Evolutionary conservation across 2,113 vertebrate genomes (phyloP).

Genomic region (Mystacornis crossleyi): DNA sequence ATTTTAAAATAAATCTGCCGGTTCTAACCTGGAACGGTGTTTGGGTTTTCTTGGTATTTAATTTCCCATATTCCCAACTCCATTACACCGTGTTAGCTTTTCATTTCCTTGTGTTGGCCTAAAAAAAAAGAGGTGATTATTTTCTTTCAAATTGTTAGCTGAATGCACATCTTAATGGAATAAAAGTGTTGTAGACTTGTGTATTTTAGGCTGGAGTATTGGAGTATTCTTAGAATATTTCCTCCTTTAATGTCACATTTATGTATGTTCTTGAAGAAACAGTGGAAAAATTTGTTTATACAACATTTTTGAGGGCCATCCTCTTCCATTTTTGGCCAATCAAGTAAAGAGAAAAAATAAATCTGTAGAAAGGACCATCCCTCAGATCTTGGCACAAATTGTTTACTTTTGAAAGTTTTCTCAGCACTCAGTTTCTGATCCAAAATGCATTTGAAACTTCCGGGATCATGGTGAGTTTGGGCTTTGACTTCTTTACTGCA

Average conservation of each 20-base stretch:
- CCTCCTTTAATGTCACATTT: not conserved
- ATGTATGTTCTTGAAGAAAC: not conserved
- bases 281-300: not conserved
- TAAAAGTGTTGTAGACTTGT: not conserved
- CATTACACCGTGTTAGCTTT: not conserved
- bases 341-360: not conserved
- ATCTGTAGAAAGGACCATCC: not conserved
- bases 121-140: not conserved
- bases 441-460: not conserved
- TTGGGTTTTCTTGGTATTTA: not conserved
- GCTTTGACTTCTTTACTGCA: not conserved
- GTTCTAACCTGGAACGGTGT: not conserved
- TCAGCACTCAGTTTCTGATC: not conserved
- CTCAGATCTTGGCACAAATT: not conserved
- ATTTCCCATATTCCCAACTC: not conserved
- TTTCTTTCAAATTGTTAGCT: not conserved
- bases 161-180: not conserved
- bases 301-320: not conserved
- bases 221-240: not conserved
- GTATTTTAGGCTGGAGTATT: not conserved
- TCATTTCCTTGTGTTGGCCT: not conserved
- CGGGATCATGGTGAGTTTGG: not conserved
- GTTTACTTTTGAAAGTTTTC: not conserved
- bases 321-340: not conserved
- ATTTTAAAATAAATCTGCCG: not conserved